Conservation (phyloP, 2,113 vertebrate species). For the Brachyhypopomus gauderio region DNA sequence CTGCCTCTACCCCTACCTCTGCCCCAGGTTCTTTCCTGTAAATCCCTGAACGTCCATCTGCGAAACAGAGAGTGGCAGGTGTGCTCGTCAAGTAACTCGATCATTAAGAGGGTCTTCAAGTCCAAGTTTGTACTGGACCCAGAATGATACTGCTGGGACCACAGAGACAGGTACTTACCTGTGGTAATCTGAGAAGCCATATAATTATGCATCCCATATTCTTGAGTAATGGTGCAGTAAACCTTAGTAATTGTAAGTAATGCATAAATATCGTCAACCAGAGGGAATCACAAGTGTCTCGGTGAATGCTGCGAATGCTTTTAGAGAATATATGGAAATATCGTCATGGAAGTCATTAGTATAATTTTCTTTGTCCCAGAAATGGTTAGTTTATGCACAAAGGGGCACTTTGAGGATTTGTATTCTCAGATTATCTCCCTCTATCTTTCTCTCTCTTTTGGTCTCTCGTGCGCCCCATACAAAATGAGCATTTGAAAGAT, state of each 20-base stretch:
- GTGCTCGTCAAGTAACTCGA: slow-evolving; percentile 23
- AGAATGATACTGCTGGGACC: background rate
- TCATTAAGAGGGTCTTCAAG: slow-evolving; percentile 38
- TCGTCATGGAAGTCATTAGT: slow-evolving; percentile 62
- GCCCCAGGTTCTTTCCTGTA: too few species aligned
- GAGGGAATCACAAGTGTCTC: slow-evolving; percentile 15
- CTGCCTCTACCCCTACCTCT: too few species aligned
- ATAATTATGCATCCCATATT: slow-evolving; percentile 9
- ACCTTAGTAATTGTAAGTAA: background rate
- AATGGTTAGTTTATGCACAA: slow-evolving; percentile 46
- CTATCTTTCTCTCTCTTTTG: slow-evolving; percentile 21
- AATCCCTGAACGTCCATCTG: too few species aligned
- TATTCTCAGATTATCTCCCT: background rate
- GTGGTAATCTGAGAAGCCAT: background rate
- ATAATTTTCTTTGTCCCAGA: slow-evolving; percentile 59
- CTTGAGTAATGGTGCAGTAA: background rate
- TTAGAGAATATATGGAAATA: slow-evolving; percentile 46
- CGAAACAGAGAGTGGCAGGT: background rate
- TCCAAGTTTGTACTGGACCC: background rate
- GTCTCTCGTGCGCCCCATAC: slow-evolving; percentile 46
- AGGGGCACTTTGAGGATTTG: background rate
- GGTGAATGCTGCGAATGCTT: slow-evolving; percentile 2
- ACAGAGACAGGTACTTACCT: background rate
- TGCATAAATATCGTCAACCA: slow-evolving; percentile 21
- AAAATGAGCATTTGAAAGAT: slow-evolving; percentile 54